phyloP scores from a whole-genome alignment of 2,113 vertebrate genomes.

The Notothenia coriiceps region DNA sequence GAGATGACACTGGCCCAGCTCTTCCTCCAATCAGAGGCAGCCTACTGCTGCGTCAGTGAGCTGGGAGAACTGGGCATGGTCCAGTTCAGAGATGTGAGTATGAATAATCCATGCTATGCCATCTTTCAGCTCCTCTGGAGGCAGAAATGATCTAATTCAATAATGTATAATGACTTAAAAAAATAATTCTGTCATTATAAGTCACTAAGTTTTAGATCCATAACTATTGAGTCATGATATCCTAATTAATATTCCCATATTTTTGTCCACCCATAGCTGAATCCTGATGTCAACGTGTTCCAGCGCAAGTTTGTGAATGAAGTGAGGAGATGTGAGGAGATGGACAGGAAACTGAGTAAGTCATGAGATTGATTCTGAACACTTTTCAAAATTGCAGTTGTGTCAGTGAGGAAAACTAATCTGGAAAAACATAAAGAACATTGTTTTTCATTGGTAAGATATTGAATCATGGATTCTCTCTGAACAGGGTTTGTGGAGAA shows the following conservation, averaged over 20 bases:
- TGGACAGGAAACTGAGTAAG: conserved; percentile 95
- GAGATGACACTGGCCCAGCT: conserved; percentile 97
- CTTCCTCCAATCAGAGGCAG: conserved; percentile 95
- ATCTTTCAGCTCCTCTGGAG: background rate
- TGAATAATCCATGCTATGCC: background rate
- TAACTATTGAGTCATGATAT: background rate
- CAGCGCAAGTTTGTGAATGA: conserved; percentile 97
- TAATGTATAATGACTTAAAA: background rate
- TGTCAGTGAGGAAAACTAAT: background rate
- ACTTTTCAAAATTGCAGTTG: background rate
- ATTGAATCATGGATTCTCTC: background rate
- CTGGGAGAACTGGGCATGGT: conserved; percentile 96
- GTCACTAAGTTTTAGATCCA: background rate
- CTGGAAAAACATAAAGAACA: background rate
- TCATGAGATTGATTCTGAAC: conserved; percentile 21
- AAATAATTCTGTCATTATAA: background rate
- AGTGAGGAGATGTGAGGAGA: conserved; percentile 94
- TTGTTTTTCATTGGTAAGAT: background rate
- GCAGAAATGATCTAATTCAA: background rate
- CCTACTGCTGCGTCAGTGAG: conserved; percentile 96
- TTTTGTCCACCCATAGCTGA: conserved; percentile 83
- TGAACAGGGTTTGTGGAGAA: conserved; percentile 96
- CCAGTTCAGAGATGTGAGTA: conserved; percentile 95
- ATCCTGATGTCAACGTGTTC: conserved; percentile 97
- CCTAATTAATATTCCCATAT: background rate